phyloP scores from a whole-genome alignment of 2,113 vertebrate genomes.

The Strix uralensis region DNA sequence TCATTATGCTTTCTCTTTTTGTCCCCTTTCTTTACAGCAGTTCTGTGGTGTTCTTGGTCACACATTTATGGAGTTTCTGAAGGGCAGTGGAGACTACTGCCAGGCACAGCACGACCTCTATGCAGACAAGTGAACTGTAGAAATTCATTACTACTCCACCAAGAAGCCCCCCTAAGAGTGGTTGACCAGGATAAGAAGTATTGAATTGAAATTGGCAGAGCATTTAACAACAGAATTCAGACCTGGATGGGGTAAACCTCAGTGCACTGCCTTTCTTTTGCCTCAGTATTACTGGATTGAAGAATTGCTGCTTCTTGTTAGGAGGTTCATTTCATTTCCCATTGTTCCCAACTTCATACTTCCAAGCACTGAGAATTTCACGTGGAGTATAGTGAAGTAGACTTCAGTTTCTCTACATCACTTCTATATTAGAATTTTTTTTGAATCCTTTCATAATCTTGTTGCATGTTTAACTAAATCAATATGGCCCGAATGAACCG shows the following conservation, averaged over 20 bases:
- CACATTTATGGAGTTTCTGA: constrained; percentile 99
- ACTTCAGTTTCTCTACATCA: constrained; percentile 78
- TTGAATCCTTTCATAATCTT: constrained; percentile 67
- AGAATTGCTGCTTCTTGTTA: constrained; percentile 90
- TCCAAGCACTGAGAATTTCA: constrained; percentile 78
- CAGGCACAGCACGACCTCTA: constrained; percentile 99
- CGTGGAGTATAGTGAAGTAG: constrained; percentile 81
- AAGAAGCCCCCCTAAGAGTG: constrained; percentile 85
- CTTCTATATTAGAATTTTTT: constrained; percentile 76
- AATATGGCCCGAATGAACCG: constrained; percentile 99
- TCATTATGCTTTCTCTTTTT: not conserved
- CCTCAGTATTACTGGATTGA: constrained; percentile 93
- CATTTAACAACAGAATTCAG: constrained; percentile 84
- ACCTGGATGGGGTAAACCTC: constrained; percentile 99
- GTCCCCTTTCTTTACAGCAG: constrained; percentile 82
- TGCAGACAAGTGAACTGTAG: constrained; percentile 99
- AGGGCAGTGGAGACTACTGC: constrained; percentile 99
- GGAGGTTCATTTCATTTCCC: constrained; percentile 82
- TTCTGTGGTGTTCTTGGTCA: constrained; percentile 99
- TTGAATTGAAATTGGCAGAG: constrained; percentile 81
- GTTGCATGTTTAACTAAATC: constrained; percentile 75
- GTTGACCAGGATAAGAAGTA: constrained; percentile 78
- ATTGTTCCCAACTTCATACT: constrained; percentile 72
- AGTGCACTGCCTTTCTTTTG: constrained; percentile 92
- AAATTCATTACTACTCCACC: constrained; percentile 86